These are phyloP conservation scores for Plectropomus leopardus DNA, from an alignment of 2,113 vertebrate genomes.

Conservation along the genomic window DNA sequence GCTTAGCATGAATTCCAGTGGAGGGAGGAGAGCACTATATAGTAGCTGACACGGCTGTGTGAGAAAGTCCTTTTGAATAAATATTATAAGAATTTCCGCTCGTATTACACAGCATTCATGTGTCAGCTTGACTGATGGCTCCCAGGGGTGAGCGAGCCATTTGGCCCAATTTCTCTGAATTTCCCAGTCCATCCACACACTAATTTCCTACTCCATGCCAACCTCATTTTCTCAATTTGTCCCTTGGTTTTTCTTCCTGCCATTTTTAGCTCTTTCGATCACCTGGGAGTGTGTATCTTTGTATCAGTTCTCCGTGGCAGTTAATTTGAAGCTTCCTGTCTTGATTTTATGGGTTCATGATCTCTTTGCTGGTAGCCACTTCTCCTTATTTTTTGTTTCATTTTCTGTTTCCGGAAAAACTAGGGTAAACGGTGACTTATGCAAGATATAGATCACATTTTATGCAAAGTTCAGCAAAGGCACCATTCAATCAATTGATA, in stretches of 20 bases:
- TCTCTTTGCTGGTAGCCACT: slow-evolving; percentile 1
- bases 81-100: slow-evolving; percentile 42
- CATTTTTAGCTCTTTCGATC: slow-evolving; percentile 53
- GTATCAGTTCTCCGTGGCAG: slow-evolving; percentile 21
- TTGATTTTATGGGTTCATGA: background rate
- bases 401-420: background rate
- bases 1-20: slow-evolving; percentile 65
- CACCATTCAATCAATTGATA: background rate
- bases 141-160: slow-evolving; percentile 43
- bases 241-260: slow-evolving; percentile 55
- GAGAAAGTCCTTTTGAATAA: slow-evolving; percentile 31
- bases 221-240: slow-evolving; percentile 78
- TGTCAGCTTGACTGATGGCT: slow-evolving; percentile 71
- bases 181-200: slow-evolving; percentile 65
- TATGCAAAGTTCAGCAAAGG: background rate
- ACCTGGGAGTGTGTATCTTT: slow-evolving; percentile 51
- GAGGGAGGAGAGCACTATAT: slow-evolving; percentile 25
- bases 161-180: slow-evolving; percentile 77
- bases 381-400: slow-evolving; percentile 9
- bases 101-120: slow-evolving; percentile 51
- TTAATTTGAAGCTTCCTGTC: slow-evolving; percentile 21
- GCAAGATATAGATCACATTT: background rate
- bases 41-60: slow-evolving; percentile 23
- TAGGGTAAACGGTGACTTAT: background rate
- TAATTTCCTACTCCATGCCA: slow-evolving; percentile 74